Evolutionary conservation across 2,797 vertebrate genomes (phyloP).

Genomic region (Champsocephalus esox): DNA sequence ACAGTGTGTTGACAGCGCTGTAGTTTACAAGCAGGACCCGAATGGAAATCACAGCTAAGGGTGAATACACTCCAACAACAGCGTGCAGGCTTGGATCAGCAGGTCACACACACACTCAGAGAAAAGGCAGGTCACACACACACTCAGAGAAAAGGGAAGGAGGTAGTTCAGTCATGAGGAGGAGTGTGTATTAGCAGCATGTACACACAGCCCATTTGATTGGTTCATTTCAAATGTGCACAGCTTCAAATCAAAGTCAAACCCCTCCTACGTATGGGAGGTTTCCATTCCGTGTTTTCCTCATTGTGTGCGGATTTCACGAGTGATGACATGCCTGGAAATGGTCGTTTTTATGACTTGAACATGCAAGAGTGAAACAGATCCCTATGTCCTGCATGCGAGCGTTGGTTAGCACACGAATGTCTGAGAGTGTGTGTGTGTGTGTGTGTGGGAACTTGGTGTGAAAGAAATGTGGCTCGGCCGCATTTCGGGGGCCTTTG

Average conservation of each 20-base stretch:
- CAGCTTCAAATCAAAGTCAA: conserved; percentile 39
- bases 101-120: background rate
- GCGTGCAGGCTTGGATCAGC: conserved; percentile 14
- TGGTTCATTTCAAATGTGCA: conserved; percentile 35
- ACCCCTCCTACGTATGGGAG: conserved; percentile 24
- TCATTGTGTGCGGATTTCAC: conserved; percentile 23
- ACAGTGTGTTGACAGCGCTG: conserved; percentile 14
- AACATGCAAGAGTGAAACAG: conserved; percentile 38
- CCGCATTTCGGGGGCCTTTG: conserved; percentile 63
- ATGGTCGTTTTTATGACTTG: conserved; percentile 23
- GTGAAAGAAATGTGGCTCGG: conserved; percentile 63
- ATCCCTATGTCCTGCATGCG: conserved; percentile 25
- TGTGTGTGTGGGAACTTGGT: background rate
- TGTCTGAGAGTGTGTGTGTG: background rate
- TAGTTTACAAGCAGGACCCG: conserved; percentile 1
- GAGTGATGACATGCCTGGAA: conserved; percentile 29
- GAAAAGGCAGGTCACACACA: background rate
- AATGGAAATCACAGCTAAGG: conserved; percentile 6
- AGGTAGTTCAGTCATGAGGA: background rate
- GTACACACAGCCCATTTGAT: conserved; percentile 32
- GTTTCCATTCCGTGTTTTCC: conserved; percentile 11
- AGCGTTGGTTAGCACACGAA: background rate
- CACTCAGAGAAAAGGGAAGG: background rate
- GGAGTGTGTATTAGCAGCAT: conserved; percentile 9
- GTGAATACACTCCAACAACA: conserved; percentile 23